Evolutionary conservation across 1,140 invertebrate species (phyloP), one percentile per base, ranked within the genome.

Genomic region (Ruditapes philippinarum): DNA sequence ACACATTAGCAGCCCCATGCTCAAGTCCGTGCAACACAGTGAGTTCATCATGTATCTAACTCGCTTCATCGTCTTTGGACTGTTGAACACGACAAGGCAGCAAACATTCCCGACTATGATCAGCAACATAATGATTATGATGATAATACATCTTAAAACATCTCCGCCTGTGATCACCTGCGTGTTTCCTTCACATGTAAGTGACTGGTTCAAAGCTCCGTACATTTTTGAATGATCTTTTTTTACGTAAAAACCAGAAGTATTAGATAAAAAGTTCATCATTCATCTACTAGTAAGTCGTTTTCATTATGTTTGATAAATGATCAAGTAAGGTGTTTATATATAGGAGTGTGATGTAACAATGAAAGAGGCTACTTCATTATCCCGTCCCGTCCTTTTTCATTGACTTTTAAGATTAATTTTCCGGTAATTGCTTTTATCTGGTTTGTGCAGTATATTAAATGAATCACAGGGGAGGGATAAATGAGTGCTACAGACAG

Each of bases 41-140:
- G 84, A 90, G 42, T 84, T 91, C 91, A 91, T 91, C 74, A 90
- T 82, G 28, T 90, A 90, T 17, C 91, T 62, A 1, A 86, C 36
- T 22, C 88, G 80, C 40, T 88, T 86, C 78, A 79, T 45, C 5
- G 65, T 90, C 33, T 82, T 54, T 22, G 76, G 70, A 25, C 42
- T 45, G 42, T 88, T 90, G 22, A 91, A 82, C 17, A 91, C 89
- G 22, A 88, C 74, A 0, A 91, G 79, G 60, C 88, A 90, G 31
- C 89, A 88, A 9, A 88, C 60, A 49, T 91, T 91, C 7, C 91
- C 91, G 31, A 31, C 22, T 28, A 91, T 85, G 62, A 91, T 89
- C 22, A 84, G 42, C 12, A 70, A 17, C 73, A 81, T 89, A 31
- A 90, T 84, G 22, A 84, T 40, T 12, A 76, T 49, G 33, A 91